Conservation (phyloP, 2,888 invertebrate species). For the Drosophila melanosoma region DNA sequence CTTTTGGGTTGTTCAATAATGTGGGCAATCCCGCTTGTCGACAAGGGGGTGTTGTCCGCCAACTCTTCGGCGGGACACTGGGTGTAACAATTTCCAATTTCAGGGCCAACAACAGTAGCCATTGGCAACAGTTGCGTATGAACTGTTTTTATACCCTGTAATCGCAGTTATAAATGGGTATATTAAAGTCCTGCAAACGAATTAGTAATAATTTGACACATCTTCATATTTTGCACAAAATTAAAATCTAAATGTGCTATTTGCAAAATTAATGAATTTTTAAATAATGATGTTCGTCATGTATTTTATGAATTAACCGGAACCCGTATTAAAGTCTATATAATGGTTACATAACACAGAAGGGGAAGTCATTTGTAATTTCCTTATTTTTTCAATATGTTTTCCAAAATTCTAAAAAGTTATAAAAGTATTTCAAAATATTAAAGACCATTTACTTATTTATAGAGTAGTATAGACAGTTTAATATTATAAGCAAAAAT, state of each 20-base stretch:
- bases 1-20: constrained; percentile 5
- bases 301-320: not conserved
- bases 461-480: not conserved
- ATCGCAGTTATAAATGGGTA: not conserved
- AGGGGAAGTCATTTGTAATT: too few relatives aligned
- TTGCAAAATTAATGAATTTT: not conserved
- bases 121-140: constrained; percentile 64
- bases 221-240: not conserved
- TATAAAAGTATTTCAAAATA: not conserved
- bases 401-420: not conserved
- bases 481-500: not conserved
- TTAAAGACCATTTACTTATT: too few relatives aligned
- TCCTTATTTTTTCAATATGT: not conserved
- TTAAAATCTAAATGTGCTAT: too few relatives aligned
- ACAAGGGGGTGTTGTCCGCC: constrained; percentile 52
- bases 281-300: not conserved
- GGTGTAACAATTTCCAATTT: constrained; percentile 70
- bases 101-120: constrained; percentile 58
- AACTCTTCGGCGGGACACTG: constrained; percentile 41
- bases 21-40: not conserved
- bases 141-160: constrained; percentile 15
- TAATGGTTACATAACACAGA: too few relatives aligned
- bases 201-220: not conserved
- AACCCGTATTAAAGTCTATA: not conserved
- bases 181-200: not conserved